phyloP scores from a whole-genome alignment of 2,888 invertebrate species.

The Scaeva pyrastri region DNA sequence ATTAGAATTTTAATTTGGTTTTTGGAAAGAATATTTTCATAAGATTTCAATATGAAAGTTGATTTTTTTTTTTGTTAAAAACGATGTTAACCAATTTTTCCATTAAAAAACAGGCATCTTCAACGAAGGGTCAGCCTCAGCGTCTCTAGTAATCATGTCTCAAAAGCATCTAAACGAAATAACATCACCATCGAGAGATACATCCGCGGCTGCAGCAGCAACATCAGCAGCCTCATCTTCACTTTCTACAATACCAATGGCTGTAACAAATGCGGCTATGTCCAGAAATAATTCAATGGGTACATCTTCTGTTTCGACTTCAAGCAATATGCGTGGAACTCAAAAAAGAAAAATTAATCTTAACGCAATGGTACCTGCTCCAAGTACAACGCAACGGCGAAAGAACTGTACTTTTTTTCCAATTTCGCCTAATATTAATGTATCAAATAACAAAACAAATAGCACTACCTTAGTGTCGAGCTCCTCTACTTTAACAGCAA shows the following conservation, averaged over 20 bases:
- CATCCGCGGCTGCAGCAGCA: constrained; percentile 78
- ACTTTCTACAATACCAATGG: constrained; percentile 62
- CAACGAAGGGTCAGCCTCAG: constrained; percentile 83
- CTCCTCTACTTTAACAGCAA: constrained; percentile 42
- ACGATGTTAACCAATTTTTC: neutral
- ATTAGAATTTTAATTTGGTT: too few relatives aligned
- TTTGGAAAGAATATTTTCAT: too few relatives aligned
- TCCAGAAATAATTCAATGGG: constrained; percentile 28
- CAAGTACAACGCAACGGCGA: constrained; percentile 88
- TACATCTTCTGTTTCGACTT: constrained; percentile 38
- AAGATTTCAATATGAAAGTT: too few relatives aligned
- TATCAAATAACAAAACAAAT: constrained; percentile 46
- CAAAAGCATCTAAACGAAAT: constrained; percentile 81
- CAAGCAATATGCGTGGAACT: constrained; percentile 59
- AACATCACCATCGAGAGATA: constrained; percentile 52
- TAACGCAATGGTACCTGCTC: constrained; percentile 79
- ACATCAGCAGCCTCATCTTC: constrained; percentile 74
- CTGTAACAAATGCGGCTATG: constrained; percentile 59
- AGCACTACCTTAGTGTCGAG: constrained; percentile 39
- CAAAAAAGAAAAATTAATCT: constrained; percentile 83
- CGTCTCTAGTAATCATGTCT: constrained; percentile 83
- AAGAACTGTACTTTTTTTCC: constrained; percentile 94
- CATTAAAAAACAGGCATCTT: constrained; percentile 42
- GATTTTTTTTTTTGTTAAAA: too few relatives aligned
- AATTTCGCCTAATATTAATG: constrained; percentile 88